A percentile compares a stretch with the other conserved stretches of the same genome.
phyloP scores from a whole-genome alignment of 2,888 invertebrate genomes.

The Aphrophora alni region DNA sequence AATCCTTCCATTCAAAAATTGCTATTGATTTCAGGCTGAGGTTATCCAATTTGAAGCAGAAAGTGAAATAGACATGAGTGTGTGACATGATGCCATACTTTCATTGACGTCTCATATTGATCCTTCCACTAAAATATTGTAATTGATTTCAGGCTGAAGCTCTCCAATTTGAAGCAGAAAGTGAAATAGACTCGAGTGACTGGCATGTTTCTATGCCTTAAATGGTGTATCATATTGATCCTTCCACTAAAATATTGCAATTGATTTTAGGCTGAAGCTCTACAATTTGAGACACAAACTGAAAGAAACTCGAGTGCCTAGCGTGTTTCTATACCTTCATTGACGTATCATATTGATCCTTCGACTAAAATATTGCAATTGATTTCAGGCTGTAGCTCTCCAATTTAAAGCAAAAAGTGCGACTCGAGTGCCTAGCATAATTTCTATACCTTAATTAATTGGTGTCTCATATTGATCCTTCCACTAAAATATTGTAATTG shows the following conservation, averaged over 20 bases:
- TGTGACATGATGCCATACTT: constrained; percentile 70
- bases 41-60: constrained; percentile 49
- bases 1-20: background rate
- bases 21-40: constrained; percentile 47
- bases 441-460: constrained; percentile 66
- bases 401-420: constrained; percentile 47
- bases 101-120: constrained; percentile 60
- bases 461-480: too few relatives aligned
- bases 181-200: constrained; percentile 65
- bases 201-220: constrained; percentile 70
- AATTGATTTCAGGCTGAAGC: constrained; percentile 49
- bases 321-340: constrained; percentile 67
- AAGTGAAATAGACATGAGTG: constrained; percentile 64
- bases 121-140: constrained; percentile 51
- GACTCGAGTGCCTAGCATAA: constrained; percentile 72
- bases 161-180: constrained; percentile 47
- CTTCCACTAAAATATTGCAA: constrained; percentile 51
- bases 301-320: constrained; percentile 69
- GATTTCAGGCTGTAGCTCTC: constrained; percentile 50
- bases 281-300: constrained; percentile 47
- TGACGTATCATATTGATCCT: constrained; percentile 58
- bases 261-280: constrained; percentile 49
- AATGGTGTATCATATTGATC: constrained; percentile 59
- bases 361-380: constrained; percentile 50
- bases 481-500: too few relatives aligned